Base-by-base conservation (phyloP, 2,113 vertebrate genomes). In the Numenius arquata region DNA sequence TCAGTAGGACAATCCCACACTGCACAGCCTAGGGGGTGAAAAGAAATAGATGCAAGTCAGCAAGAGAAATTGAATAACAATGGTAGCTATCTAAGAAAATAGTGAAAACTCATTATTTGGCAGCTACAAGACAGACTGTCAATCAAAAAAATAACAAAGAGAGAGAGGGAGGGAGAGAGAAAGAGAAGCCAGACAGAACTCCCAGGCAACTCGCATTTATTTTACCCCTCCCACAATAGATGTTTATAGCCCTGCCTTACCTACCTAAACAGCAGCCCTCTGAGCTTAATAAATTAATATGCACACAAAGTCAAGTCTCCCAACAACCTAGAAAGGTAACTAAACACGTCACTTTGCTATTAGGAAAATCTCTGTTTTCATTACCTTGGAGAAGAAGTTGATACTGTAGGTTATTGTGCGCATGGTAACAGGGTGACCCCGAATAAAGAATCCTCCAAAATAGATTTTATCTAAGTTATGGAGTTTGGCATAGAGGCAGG, bases 381-480 rank as follows among this genome's bases (percentile, higher is more conserved):
- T 96, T 90, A 98, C 99, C 99, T 99, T 99, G 92, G 99, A 99
- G 98, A 99, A 99, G 99, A 99, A 99, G 98, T 99, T 99, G 95
- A 99, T 99, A 94, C 99, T 99, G 98, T 99, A 99, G 89, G 99
- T 99, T 97, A 99, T 99, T 26, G 99, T 99, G 97, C 99, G 99
- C 99, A 99, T 99, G 90, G 99, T 99, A 77, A 99, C 99, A 0
- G 99, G 99, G 94, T 99, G 99, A 74, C 99, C 99, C 52, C 99
- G 98, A 76, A 99, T 99, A 90, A 99, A 99, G 96, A 99, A 99
- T 11, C 99, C 99, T 47, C 99, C 99, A 15, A 99, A 99, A 93
- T 99, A 99, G 5, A 99, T 99, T 36, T 99, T 97, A 95, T 98
- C 97, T 58, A 99, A 96, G 96, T 98, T 97, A 95, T 99, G 99